Conservation (phyloP, 1,140 invertebrate genomes). For the Propsilocerus akamusi region DNA sequence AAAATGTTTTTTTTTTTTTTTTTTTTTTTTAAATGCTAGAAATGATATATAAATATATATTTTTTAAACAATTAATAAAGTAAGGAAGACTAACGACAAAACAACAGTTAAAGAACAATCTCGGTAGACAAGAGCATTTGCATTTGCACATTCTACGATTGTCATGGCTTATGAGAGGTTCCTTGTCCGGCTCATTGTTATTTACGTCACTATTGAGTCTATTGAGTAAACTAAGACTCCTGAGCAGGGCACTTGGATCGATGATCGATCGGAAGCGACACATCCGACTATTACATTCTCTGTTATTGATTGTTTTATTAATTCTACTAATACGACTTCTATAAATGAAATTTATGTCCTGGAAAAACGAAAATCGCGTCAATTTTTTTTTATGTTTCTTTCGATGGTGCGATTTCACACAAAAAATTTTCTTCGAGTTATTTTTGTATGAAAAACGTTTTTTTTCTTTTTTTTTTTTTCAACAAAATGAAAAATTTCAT, state of each 20-base stretch:
- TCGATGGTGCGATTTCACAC: neutral
- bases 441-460: slow-evolving; percentile 2
- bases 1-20: too few species aligned
- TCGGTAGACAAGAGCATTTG: slow-evolving; percentile 2
- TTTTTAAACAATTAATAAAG: too few species aligned
- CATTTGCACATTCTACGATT: neutral
- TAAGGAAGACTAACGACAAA: slow-evolving; percentile 1
- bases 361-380: too few species aligned
- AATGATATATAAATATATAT: too few species aligned
- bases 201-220: slow-evolving; percentile 1
- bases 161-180: neutral
- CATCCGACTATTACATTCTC: neutral
- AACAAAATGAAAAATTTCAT: neutral
- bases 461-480: too few species aligned
- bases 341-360: neutral
- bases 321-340: neutral
- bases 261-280: neutral
- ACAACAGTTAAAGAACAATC: neutral
- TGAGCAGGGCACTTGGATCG: neutral
- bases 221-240: too few species aligned
- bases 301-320: slow-evolving; percentile 1
- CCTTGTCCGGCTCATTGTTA: neutral
- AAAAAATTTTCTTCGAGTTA: neutral
- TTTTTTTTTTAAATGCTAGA: too few species aligned
- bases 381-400: slow-evolving; percentile 2